A percentile compares a stretch with the other conserved stretches of the same genome.
phyloP scores from a whole-genome alignment of 2,888 invertebrate species.

The Odontocerum albicorne region DNA sequence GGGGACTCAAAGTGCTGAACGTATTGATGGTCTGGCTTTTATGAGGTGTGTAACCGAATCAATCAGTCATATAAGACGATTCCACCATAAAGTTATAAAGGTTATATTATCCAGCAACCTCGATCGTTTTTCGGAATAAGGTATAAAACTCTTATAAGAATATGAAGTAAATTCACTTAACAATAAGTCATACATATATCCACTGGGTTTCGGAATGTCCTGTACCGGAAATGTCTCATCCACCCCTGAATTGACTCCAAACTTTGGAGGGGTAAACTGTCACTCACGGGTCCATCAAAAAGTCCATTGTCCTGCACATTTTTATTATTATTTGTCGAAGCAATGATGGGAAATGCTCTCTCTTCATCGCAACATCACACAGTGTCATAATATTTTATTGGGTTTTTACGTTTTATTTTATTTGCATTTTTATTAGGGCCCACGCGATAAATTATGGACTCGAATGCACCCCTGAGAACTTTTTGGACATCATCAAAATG shows the following conservation, averaged over 20 bases:
- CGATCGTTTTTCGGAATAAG: too few species aligned
- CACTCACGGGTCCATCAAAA: conserved; percentile 35
- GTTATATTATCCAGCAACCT: too few species aligned
- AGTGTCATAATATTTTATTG: conserved; percentile 36
- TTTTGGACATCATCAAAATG: conserved; percentile 25
- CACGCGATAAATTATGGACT: conserved; percentile 25
- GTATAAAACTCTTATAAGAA: too few species aligned
- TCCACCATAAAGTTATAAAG: too few species aligned
- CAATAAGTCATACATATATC: conserved; percentile 13
- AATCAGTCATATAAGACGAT: too few species aligned
- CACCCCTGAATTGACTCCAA: conserved; percentile 7
- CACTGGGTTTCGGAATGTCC: conserved; percentile 3
- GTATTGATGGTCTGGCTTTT: too few species aligned
- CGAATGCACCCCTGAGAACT: conserved; percentile 18
- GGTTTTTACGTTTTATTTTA: conserved; percentile 35
- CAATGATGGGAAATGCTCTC: conserved; percentile 14
- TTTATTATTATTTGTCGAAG: conserved; percentile 16
- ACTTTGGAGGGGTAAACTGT: conserved; percentile 23
- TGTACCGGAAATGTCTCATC: conserved; percentile 21
- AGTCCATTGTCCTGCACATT: conserved; percentile 29
- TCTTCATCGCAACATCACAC: conserved; percentile 10
- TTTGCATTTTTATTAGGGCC: conserved; percentile 35
- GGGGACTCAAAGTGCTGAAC: too few species aligned
- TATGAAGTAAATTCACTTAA: too few species aligned
- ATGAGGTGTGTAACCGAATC: too few species aligned